These are phyloP conservation scores for Brachionichthys hirsutus DNA, from an alignment of 2,113 vertebrate species.

Conservation along the genomic window DNA sequence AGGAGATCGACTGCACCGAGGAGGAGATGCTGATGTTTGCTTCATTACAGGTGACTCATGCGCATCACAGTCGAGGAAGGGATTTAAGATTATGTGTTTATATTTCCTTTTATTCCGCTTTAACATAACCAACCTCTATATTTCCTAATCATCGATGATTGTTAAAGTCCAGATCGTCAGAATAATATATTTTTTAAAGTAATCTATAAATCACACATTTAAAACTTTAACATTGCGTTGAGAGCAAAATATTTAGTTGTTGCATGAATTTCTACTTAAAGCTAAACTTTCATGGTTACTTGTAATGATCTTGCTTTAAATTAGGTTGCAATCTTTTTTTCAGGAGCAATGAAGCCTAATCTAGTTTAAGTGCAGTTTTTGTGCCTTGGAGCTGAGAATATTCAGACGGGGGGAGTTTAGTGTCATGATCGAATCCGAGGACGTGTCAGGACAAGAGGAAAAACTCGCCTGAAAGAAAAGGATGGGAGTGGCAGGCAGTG, in stretches of 20 bases:
- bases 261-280: background rate
- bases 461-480: slow-evolving; percentile 16
- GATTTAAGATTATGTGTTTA: too few species aligned
- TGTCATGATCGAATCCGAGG: slow-evolving; percentile 21
- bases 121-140: too few species aligned
- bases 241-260: background rate
- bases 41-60: slow-evolving; percentile 85
- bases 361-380: slow-evolving; percentile 8
- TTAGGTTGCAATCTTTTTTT: background rate
- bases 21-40: slow-evolving; percentile 99
- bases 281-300: too few species aligned
- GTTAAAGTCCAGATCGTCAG: background rate
- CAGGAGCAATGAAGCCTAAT: background rate
- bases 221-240: background rate
- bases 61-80: background rate
- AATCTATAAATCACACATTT: background rate
- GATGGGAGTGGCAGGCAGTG: background rate
- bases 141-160: background rate
- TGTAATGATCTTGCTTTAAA: background rate
- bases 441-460: slow-evolving; percentile 62
- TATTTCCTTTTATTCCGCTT: background rate
- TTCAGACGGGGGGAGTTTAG: slow-evolving; percentile 38
- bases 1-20: slow-evolving; percentile 97
- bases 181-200: background rate
- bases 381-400: slow-evolving; percentile 12